Evolutionary conservation across 2,797 vertebrate genomes (phyloP).

Genomic region (Mastacembelus armatus): DNA sequence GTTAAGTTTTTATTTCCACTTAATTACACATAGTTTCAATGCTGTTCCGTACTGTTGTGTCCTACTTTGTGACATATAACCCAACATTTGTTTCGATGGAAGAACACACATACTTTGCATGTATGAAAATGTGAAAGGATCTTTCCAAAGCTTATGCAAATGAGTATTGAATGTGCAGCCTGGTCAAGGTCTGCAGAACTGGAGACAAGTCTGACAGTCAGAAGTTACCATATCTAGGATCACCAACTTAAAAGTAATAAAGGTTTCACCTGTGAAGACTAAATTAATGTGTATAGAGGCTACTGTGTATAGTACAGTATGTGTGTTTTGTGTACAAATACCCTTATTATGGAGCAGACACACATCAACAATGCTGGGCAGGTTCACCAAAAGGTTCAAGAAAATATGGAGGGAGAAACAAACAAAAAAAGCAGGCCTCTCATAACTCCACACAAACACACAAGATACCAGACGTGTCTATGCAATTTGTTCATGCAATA

Average conservation of each 20-base stretch:
- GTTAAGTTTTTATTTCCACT: background rate
- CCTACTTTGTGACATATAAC: slow-evolving; percentile 7
- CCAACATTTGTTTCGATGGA: slow-evolving; percentile 24
- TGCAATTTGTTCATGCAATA: slow-evolving; percentile 44
- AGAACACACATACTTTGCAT: slow-evolving; percentile 64
- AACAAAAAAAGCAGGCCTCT: slow-evolving; percentile 35
- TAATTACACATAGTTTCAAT: background rate
- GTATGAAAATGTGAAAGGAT: slow-evolving; percentile 62
- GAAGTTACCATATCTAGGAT: slow-evolving; percentile 24
- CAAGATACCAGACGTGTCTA: slow-evolving; percentile 50
- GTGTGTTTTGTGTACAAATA: slow-evolving; percentile 34
- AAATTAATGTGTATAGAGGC: slow-evolving; percentile 10
- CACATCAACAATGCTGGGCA: slow-evolving; percentile 3
- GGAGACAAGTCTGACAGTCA: slow-evolving; percentile 10
- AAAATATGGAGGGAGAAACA: slow-evolving; percentile 6
- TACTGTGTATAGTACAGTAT: background rate
- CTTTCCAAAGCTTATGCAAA: slow-evolving; percentile 72
- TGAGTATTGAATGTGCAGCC: slow-evolving; percentile 16
- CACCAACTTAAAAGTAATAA: slow-evolving; percentile 21
- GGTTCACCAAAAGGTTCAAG: slow-evolving; percentile 31
- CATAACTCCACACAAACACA: slow-evolving; percentile 58
- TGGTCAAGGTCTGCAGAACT: slow-evolving; percentile 15
- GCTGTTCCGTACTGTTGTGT: background rate
- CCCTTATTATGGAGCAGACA: slow-evolving; percentile 20
- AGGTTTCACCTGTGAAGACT: background rate